Conservation (phyloP, 2,113 vertebrate species). For the Chaetodon trifascialis region DNA sequence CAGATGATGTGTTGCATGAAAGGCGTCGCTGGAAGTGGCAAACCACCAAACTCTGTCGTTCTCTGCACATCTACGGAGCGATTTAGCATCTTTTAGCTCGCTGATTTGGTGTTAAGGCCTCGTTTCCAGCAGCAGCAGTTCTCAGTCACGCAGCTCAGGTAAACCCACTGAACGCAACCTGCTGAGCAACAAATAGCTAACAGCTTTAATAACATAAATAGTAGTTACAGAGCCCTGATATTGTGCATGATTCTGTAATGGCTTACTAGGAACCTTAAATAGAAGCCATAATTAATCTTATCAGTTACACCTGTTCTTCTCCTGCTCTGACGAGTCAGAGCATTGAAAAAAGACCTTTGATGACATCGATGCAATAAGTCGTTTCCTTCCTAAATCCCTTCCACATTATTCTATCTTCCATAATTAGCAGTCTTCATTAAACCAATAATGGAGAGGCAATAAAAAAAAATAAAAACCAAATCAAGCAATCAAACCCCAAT, state of each 20-base stretch:
- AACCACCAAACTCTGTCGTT: not conserved
- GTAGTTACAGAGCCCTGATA: too few species aligned
- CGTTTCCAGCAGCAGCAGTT: not conserved
- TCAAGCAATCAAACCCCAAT: constrained; percentile 39
- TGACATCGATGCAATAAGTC: constrained; percentile 16
- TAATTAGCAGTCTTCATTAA: constrained; percentile 30
- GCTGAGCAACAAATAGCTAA: not conserved
- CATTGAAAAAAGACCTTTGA: constrained; percentile 16
- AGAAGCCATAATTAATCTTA: not conserved
- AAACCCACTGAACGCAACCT: not conserved
- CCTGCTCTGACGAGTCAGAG: constrained; percentile 2
- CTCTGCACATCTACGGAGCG: too few species aligned
- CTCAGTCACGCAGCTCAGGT: not conserved
- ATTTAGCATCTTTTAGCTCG: too few species aligned
- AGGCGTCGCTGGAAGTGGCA: not conserved
- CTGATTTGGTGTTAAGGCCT: too few species aligned
- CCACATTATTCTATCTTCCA: constrained; percentile 24
- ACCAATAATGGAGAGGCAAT: constrained; percentile 17
- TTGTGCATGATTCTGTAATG: not conserved
- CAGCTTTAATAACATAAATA: not conserved
- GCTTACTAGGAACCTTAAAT: not conserved
- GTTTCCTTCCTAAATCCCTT: constrained; percentile 3
- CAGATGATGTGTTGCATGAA: not conserved
- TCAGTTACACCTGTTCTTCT: constrained; percentile 11
- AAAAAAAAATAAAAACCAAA: constrained; percentile 17